Evolutionary conservation across 2,888 invertebrate species (phyloP).

Genomic region (Melanotus villosus): DNA sequence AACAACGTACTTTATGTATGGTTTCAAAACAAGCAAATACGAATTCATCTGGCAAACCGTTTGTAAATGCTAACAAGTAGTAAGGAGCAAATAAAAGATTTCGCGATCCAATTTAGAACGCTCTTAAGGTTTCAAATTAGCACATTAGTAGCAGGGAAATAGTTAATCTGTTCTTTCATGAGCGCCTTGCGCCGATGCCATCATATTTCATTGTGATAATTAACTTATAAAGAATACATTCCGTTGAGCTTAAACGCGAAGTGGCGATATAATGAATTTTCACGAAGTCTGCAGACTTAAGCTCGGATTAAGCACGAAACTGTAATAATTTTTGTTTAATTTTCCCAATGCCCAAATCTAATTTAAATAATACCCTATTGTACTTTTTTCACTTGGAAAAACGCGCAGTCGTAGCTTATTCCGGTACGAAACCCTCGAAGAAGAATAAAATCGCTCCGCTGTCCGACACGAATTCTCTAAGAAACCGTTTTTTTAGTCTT

Average conservation of each 20-base stretch:
- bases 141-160: slow-evolving; percentile 35
- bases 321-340: slow-evolving; percentile 46
- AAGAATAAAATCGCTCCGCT: not conserved
- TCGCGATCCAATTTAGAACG: slow-evolving; percentile 8
- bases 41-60: not conserved
- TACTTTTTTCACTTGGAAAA: slow-evolving; percentile 36
- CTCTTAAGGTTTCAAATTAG: slow-evolving; percentile 30
- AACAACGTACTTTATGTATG: slow-evolving; percentile 23
- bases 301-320: slow-evolving; percentile 43
- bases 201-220: slow-evolving; percentile 57
- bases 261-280: slow-evolving; percentile 47
- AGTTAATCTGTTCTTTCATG: slow-evolving; percentile 40
- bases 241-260: slow-evolving; percentile 46
- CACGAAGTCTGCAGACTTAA: slow-evolving; percentile 44
- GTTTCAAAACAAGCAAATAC: slow-evolving; percentile 15
- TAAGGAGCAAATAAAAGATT: slow-evolving; percentile 6
- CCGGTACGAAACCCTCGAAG: slow-evolving; percentile 18
- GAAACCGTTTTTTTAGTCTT: no score
- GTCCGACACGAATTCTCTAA: no score
- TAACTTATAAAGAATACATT: slow-evolving; percentile 55
- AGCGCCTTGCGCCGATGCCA: slow-evolving; percentile 48
- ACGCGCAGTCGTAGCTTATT: slow-evolving; percentile 23
- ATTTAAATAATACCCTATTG: slow-evolving; percentile 45
- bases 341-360: slow-evolving; percentile 45
- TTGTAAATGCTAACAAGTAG: slow-evolving; percentile 3